Percentiles rank a stretch among this genome's conserved stretches.
These are phyloP conservation scores for Scyliorhinus canicula DNA, from an alignment of 2,797 vertebrate species.

Conservation along the genomic window DNA sequence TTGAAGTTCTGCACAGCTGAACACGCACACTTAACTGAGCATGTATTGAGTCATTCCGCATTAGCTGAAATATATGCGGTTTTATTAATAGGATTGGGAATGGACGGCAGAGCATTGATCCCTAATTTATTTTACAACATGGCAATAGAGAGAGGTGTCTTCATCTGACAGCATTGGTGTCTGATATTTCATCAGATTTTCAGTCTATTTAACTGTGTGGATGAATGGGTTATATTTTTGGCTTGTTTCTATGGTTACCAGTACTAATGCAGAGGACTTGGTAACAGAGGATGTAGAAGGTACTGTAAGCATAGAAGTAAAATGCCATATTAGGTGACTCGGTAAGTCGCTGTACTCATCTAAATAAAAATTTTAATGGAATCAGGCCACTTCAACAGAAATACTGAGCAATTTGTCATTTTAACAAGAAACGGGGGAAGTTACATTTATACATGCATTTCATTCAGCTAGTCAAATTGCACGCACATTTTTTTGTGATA, in stretches of 20 bases:
- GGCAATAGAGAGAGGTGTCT: not conserved
- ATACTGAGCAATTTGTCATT: constrained; percentile 3
- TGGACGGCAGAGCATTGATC: not conserved
- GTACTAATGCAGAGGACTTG: not conserved
- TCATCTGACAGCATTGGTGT: not conserved
- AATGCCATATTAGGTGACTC: not conserved
- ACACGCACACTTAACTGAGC: not conserved
- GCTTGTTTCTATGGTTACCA: constrained; percentile 33
- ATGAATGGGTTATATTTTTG: not conserved
- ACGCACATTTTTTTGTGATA: not conserved
- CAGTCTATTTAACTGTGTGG: not conserved
- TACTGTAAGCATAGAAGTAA: not conserved
- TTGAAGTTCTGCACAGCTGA: not conserved
- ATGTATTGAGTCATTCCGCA: not conserved
- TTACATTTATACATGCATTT: not conserved
- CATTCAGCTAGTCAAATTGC: not conserved
- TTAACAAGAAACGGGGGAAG: not conserved
- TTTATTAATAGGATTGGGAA: not conserved
- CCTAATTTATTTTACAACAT: constrained; percentile 20
- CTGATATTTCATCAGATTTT: not conserved
- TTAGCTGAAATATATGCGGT: not conserved
- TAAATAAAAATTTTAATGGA: not conserved
- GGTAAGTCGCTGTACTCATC: constrained; percentile 1
- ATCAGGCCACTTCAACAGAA: not conserved
- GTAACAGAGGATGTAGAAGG: not conserved